Percentiles rank a stretch among this genome's conserved stretches.
Evolutionary conservation across 2,113 vertebrate species (phyloP).

Genomic region (Gymnorhina tibicen): DNA sequence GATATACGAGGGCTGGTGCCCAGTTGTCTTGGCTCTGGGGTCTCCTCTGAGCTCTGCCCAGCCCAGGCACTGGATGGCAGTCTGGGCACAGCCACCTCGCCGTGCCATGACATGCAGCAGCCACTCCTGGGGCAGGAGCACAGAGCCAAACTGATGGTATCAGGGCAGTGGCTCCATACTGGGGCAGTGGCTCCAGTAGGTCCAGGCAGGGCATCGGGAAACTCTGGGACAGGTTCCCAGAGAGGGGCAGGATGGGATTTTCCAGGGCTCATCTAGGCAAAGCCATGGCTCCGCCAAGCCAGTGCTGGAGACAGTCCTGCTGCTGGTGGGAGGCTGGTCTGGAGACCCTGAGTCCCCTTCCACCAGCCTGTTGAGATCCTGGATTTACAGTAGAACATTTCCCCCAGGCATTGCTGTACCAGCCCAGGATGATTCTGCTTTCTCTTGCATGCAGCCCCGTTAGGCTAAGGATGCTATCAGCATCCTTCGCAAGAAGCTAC

Average conservation of each 20-base stretch:
- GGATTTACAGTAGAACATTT: background rate
- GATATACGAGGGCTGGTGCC: background rate
- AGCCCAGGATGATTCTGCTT: background rate
- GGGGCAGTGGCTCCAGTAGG: background rate
- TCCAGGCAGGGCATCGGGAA: background rate
- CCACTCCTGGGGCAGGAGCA: background rate
- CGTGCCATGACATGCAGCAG: background rate
- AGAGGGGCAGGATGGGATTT: background rate
- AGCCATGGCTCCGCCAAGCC: rapidly evolving
- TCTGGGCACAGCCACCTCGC: background rate
- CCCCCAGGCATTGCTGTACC: background rate
- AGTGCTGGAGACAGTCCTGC: background rate
- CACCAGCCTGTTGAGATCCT: background rate
- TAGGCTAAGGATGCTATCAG: background rate
- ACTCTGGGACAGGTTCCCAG: background rate
- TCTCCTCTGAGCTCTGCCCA: background rate
- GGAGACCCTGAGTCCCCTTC: background rate
- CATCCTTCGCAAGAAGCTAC: background rate
- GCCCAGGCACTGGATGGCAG: background rate
- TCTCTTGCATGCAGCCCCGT: background rate
- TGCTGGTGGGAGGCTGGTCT: background rate
- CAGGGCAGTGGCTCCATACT: background rate
- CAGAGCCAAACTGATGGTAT: background rate
- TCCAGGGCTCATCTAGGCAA: background rate
- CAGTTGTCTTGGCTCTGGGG: rapidly evolving